Base-by-base conservation (phyloP, 2,888 invertebrate genomes). In the Flexamia atlantica region DNA sequence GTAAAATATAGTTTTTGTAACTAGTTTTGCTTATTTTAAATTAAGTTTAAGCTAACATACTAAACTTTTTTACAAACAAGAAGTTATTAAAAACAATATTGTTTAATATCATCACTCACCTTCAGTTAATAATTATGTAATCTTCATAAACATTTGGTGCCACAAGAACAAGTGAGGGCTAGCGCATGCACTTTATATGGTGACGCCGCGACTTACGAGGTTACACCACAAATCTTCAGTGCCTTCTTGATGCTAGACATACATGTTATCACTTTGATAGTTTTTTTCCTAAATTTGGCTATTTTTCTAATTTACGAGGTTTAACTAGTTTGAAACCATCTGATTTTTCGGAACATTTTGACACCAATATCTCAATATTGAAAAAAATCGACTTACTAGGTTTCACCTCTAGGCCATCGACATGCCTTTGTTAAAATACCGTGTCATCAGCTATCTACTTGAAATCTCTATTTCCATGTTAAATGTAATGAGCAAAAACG, bases 281-380 rank as follows among this genome's bases (percentile, higher is more conserved):
- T 12, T 50, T 50, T 50, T 50, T 50, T 50, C n/a, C n/a, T 50
- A 12, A n/a, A 12, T n/a, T n/a, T 10, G 17, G 17, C 14, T 3
- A 50, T 50, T 50, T 50, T 50, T 50, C 50, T n/a, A 17, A 50
- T 17, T 50, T 50, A 50, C 50, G 50, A 50, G 50, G 50, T 50
- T 50, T 10, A 12, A 10, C 50, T 50, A 50, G 50, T 50, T 50
- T 17, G 12, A 50, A n/a, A n/a, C 50, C 50, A 50, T 7, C 50
- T n/a, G 50, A 50, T 50, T 50, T 50, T 50, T 50, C 4, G 5
- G 17, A 7, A 50, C 5, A 50, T 50, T 50, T 50, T 10, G 9
- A 50, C 12, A 50, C 50, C 50, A 50, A 50, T 50, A 50, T 50
- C 50, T 50, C 12, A 50, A 50, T 50, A 50, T 50, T 50, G 50